A percentile compares a stretch with the other conserved stretches of the same genome.
Evolutionary conservation across 2,888 invertebrate genomes (phyloP).

Genomic region (Brachyopa scutellaris): DNA sequence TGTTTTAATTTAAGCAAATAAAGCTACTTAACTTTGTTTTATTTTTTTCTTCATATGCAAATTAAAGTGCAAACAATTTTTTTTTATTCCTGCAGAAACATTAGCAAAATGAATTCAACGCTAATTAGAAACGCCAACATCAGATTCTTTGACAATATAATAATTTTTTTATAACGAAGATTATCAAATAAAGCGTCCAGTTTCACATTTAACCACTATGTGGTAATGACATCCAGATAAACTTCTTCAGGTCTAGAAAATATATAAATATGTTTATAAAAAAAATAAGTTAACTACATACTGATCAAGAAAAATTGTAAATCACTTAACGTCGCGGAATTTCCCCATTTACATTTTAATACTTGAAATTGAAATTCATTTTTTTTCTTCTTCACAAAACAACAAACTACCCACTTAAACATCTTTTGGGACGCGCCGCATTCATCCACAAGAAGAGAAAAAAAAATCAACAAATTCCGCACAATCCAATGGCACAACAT

Average conservation of each 20-base stretch:
- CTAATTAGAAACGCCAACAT: too few species aligned
- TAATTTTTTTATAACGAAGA: not conserved
- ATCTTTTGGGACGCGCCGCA: not conserved
- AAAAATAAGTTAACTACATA: not conserved
- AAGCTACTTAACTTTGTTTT: not conserved
- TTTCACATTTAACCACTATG: not conserved
- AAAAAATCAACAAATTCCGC: too few species aligned
- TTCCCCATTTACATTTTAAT: not conserved
- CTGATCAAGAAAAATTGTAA: not conserved
- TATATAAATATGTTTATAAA: too few species aligned
- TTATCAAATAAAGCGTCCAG: not conserved
- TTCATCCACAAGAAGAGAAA: not conserved
- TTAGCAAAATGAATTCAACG: not conserved
- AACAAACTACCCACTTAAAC: conserved; percentile 3
- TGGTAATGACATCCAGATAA: not conserved
- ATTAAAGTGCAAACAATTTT: not conserved
- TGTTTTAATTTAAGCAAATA: not conserved
- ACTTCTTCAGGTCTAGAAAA: not conserved
- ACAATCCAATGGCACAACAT: conserved; percentile 29
- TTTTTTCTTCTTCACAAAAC: conserved; percentile 15
- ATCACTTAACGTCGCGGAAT: not conserved
- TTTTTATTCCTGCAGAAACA: not conserved
- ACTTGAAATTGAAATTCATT: too few species aligned
- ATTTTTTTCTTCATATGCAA: conserved; percentile 7
- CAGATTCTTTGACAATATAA: too few species aligned